Evolutionary conservation across 2,888 invertebrate species (phyloP), one percentile per base, ranked within the genome.

Genomic region (Pherbina coryleti): DNA sequence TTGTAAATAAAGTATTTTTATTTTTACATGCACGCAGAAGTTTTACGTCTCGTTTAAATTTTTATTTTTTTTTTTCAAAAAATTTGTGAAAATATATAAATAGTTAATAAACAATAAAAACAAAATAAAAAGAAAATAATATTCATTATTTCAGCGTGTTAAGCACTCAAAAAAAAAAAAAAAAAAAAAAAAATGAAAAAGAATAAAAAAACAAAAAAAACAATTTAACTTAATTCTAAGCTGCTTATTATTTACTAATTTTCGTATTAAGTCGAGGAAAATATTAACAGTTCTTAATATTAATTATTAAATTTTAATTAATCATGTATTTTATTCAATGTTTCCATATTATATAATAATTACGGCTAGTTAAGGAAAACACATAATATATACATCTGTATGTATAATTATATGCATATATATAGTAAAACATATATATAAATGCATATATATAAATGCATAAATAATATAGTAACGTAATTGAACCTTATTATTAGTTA

Each of bases 281-380:
- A 60, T 5, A 60, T 28, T 14, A 57, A 72, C 37, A 60, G n/a
- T 60, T 44, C 51, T 31, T 64, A 74, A 28, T 44, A 60, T 49
- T 49, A 74, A 74, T 74, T 74, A 74, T 74, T 62, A 64, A 55
- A 74, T 51, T 74, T 64, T 74, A 64, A 64, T 74, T 51, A 49
- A 71, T 55, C 25, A 28, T 73, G 57, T 77, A 62, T 76, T 78
- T 75, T 60, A 76, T 72, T 73, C 72, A 78, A 78, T 75, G 75
- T 78, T 78, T 69, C 75, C 75, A 71, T 55, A 49, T 55, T 69
- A 60, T 76, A n/a, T 70, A 76, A 70, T 49, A 70, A 51, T 76
- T 62, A 75, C 75, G 34, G n/a, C 22, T 67, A 67, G 66, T 75
- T 75, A 75, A 75, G 74, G 53, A 74, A 66, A 51, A 66, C 11